These are phyloP conservation scores for Eudyptes chrysolophus DNA, from an alignment of 2,113 vertebrate species.

Conservation along the genomic window DNA sequence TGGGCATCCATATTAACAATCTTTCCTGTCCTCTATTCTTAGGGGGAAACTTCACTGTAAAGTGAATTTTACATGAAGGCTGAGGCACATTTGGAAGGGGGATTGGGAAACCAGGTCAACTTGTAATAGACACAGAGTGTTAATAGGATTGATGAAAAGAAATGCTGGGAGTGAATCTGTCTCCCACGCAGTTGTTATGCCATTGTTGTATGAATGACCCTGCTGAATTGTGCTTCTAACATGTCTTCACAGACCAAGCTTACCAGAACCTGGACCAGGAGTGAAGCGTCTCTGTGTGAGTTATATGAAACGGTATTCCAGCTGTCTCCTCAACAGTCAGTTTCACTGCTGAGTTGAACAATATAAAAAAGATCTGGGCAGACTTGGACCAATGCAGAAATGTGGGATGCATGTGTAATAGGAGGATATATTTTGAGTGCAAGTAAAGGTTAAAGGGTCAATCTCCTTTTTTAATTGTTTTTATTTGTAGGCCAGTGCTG, in stretches of 20 bases:
- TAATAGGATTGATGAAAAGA: neutral
- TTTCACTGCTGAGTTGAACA: neutral
- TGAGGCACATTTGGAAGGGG: neutral
- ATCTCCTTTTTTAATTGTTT: neutral
- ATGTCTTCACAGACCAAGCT: neutral
- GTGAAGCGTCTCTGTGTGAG: neutral
- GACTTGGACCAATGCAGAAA: neutral
- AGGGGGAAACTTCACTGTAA: neutral
- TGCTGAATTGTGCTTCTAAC: neutral
- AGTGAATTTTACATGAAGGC: neutral
- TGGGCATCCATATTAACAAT: neutral
- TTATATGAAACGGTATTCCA: neutral
- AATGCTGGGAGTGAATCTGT: neutral
- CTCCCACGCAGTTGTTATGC: neutral
- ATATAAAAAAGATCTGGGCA: neutral
- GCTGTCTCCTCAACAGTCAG: neutral
- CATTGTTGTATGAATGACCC: neutral
- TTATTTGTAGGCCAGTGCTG: neutral
- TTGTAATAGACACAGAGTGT: neutral
- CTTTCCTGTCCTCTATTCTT: neutral
- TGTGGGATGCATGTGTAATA: rapidly evolving
- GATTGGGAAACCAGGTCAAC: neutral
- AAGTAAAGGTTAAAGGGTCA: neutral
- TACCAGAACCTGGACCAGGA: neutral
- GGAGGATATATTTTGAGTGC: neutral